phyloP scores from a whole-genome alignment of 2,113 vertebrate genomes.

The Pygoscelis antarcticus region DNA sequence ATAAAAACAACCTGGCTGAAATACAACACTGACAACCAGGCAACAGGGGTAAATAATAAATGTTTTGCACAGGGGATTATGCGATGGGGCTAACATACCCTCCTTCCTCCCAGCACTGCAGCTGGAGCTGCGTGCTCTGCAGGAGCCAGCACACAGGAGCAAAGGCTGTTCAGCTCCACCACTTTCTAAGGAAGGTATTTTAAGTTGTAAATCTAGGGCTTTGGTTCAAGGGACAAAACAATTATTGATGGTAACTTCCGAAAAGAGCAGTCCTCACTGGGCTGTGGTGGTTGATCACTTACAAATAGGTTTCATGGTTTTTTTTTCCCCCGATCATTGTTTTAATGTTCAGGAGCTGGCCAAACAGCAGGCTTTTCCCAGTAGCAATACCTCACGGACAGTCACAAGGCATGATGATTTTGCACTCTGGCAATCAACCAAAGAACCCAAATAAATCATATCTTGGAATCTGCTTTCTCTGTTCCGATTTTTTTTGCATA shows the following conservation, averaged over 20 bases:
- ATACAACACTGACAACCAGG: background rate
- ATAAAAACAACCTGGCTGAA: background rate
- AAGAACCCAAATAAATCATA: background rate
- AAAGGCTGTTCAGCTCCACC: background rate
- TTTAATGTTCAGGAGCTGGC: background rate
- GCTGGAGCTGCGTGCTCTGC: background rate
- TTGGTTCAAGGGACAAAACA: background rate
- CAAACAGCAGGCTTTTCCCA: background rate
- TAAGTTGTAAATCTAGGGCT: background rate
- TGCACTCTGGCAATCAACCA: background rate
- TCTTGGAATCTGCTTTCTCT: background rate
- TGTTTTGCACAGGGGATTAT: background rate
- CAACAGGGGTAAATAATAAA: background rate
- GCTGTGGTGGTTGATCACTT: background rate
- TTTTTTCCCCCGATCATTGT: too few relatives aligned
- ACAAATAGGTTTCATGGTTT: background rate
- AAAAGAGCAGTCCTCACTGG: too few relatives aligned
- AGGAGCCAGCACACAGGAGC: background rate
- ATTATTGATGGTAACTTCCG: background rate
- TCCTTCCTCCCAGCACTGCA: background rate
- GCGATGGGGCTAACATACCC: rapidly evolving
- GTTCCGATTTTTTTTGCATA: background rate
- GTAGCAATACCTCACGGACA: background rate
- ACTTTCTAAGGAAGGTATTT: background rate
- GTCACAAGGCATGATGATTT: background rate